Base-by-base conservation (phyloP, 2,888 invertebrate species). In the Azorinus chamasolen region DNA sequence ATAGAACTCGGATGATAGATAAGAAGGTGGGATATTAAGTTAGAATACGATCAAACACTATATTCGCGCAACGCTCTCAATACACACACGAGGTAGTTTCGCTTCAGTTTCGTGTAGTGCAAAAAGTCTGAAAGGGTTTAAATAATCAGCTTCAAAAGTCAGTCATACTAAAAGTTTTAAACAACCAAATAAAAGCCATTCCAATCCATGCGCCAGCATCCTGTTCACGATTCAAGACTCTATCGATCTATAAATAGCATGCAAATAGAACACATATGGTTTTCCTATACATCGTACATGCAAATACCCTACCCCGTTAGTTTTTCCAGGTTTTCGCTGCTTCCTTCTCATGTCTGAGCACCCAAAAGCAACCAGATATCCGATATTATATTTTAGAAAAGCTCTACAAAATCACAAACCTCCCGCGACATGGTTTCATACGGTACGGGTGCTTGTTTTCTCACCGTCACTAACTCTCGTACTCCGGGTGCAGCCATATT, bases 401-500 rank as follows among this genome's bases (percentile, higher is more conserved):
- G 48, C 61, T 51, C 48, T 51, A 61, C 59, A 43, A 45, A 43
- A 16, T 39, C 39, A 76, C 79, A 66, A 73, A 79, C 79, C 68
- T 79, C 79, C 46, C 80, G 55, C 46, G 69, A 62, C 61, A 72
- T 43, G 41, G 57, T 71, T 45, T 80, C 73, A 57, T 64, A 24
- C 32, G 61, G 46, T 46, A 39, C 53, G 72, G 64, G 68, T 51
- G 64, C 45, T 48, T 54, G 57, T 59, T 57, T 65, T 50, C 55
- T 45, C 43, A 64, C 73, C 18, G 57, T 43, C 45, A 46, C 25
- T 51, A 59, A 25, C 45, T 64, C 72, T 69, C 68, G 70, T 71
- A 69, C 66, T 51, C 64, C 80, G 80, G 80, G 80, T 80, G 80
- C 76, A 72, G 80, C 80, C 80, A 80, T 80, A 68, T 79, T 80